A percentile compares a stretch with the other conserved stretches of the same genome.
Conservation (phyloP, 2,888 invertebrate genomes). For the Drosophila melanosoma region DNA sequence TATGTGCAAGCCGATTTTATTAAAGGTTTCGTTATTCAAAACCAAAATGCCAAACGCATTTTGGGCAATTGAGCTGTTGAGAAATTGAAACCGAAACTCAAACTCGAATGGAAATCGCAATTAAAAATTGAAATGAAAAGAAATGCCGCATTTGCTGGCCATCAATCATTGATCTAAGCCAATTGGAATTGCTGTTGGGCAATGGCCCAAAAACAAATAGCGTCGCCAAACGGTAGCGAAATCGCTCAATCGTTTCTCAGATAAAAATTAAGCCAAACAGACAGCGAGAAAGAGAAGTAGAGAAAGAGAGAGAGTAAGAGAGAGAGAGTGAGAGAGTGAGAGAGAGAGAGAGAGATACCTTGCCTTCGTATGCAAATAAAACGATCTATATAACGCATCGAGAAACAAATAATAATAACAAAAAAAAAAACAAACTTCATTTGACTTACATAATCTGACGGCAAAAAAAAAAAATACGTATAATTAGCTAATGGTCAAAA, state of each 20-base stretch:
- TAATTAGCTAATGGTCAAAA: conserved; percentile 56
- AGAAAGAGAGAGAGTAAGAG: background rate
- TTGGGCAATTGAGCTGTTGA: conserved; percentile 37
- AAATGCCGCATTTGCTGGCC: conserved; percentile 54
- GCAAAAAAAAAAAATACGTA: conserved; percentile 21
- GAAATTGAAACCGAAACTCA: conserved; percentile 16
- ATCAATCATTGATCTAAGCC: conserved; percentile 58
- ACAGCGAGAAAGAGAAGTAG: background rate
- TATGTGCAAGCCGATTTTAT: conserved; percentile 49
- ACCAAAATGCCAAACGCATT: conserved; percentile 35
- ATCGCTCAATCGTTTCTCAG: conserved; percentile 42
- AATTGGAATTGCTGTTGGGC: conserved; percentile 44
- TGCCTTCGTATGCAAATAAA: conserved; percentile 36
- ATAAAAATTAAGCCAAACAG: conserved; percentile 6
- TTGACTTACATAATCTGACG: conserved; percentile 42
- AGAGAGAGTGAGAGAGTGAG: background rate
- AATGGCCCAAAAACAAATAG: conserved; percentile 58
- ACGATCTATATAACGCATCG: conserved; percentile 40
- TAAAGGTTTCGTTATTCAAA: conserved; percentile 55
- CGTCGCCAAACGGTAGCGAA: conserved; percentile 66
- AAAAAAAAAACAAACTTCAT: background rate
- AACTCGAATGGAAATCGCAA: conserved; percentile 15
- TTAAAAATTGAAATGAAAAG: conserved; percentile 47
- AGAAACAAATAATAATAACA: too few species aligned
- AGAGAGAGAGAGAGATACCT: background rate